Conservation (phyloP, 2,888 invertebrate genomes). For the Rhorus exstirpatorius region DNA sequence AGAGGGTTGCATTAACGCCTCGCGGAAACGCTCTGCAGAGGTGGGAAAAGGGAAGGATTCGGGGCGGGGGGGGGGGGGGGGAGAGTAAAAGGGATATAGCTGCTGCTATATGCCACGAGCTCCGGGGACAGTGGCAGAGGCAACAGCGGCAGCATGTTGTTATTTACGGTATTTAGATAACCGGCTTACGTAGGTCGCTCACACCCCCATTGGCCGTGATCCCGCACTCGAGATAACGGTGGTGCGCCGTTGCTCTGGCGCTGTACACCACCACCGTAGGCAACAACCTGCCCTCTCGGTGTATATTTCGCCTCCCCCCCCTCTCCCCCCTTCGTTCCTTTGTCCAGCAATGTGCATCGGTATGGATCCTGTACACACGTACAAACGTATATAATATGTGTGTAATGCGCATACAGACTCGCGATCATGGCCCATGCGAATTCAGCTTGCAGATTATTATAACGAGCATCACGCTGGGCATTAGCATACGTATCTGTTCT, state of each 20-base stretch:
- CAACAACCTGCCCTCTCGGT: constrained; percentile 74
- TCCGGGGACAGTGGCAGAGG: constrained; percentile 69
- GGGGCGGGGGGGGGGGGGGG: constrained; percentile 45
- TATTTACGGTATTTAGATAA: constrained; percentile 86
- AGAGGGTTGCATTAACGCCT: constrained; percentile 64
- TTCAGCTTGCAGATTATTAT: constrained; percentile 83
- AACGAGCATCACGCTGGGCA: constrained; percentile 82
- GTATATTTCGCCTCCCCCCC: too few species aligned
- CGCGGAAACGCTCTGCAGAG: constrained; percentile 46
- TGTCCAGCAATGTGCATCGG: constrained; percentile 35
- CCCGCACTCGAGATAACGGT: constrained; percentile 83
- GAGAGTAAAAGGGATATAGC: constrained; percentile 58
- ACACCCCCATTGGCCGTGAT: constrained; percentile 82
- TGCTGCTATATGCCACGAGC: constrained; percentile 50
- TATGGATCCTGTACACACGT: constrained; percentile 1
- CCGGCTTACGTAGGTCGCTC: constrained; percentile 84
- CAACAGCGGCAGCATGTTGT: constrained; percentile 75
- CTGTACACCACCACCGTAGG: constrained; percentile 73
- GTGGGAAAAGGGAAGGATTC: constrained; percentile 45
- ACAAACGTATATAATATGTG: constrained; percentile 24
- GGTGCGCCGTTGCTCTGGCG: constrained; percentile 75
- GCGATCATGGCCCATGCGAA: constrained; percentile 72
- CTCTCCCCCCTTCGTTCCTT: constrained; percentile 43
- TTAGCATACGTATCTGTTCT: constrained; percentile 83
- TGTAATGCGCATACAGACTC: constrained; percentile 56